Evolutionary conservation across 2,888 invertebrate species (phyloP).

Genomic region (Macropis europaea): DNA sequence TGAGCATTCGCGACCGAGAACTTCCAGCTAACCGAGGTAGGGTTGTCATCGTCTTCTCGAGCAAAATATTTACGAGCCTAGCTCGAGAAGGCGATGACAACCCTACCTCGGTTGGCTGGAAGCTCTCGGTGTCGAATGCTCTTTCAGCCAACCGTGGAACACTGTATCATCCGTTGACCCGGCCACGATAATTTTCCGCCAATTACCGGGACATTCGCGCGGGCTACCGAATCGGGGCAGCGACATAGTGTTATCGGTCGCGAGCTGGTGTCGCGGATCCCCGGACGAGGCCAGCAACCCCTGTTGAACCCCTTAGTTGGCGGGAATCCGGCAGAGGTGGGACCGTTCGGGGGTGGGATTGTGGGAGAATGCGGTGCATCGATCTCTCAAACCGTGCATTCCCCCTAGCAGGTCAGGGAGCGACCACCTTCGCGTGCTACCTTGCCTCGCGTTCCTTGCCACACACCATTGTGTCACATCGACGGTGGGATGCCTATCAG

Average conservation of each 20-base stretch:
- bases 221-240: slow-evolving; percentile 10
- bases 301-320: slow-evolving; percentile 73
- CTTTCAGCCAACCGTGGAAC: too few species aligned
- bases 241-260: slow-evolving; percentile 37
- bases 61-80: too few species aligned
- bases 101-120: too few species aligned
- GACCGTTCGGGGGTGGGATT: slow-evolving; percentile 23
- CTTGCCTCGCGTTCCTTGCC: slow-evolving; percentile 56
- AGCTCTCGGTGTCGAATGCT: too few species aligned
- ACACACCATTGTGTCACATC: slow-evolving; percentile 39
- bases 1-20: too few species aligned
- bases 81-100: too few species aligned
- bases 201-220: neutral
- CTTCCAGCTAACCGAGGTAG: too few species aligned
- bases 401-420: slow-evolving; percentile 73
- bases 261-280: slow-evolving; percentile 59
- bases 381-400: slow-evolving; percentile 73
- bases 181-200: neutral
- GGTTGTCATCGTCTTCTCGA: too few species aligned
- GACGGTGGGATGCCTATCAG: neutral
- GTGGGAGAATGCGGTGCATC: slow-evolving; percentile 72
- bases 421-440: slow-evolving; percentile 71
- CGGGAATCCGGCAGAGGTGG: slow-evolving; percentile 59
- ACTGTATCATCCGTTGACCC: neutral
- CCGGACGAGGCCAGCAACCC: slow-evolving; percentile 79